A percentile compares a stretch with the other conserved stretches of the same genome.
Conservation (phyloP, 2,888 invertebrate genomes). For the Siphlonurus alternatus region DNA sequence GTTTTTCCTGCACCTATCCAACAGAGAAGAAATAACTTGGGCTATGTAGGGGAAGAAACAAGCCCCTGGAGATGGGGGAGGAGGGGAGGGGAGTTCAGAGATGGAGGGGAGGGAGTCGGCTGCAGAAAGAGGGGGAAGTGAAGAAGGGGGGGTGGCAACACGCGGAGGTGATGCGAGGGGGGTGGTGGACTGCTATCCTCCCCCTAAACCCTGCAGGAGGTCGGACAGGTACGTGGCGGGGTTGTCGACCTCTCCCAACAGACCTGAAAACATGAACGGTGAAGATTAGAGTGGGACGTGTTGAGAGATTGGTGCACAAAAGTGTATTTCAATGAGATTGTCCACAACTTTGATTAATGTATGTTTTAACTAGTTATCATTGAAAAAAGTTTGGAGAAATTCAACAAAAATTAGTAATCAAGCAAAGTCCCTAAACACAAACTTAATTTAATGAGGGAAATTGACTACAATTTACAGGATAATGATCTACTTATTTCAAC, state of each 20-base stretch:
- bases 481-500: too few relatives aligned
- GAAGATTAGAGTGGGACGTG: too few relatives aligned
- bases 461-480: too few relatives aligned
- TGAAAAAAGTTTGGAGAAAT: too few relatives aligned
- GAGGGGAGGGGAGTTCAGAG: neutral
- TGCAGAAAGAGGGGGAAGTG: neutral
- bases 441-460: too few relatives aligned
- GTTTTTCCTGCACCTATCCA: neutral
- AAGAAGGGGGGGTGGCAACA: neutral
- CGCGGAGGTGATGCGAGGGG: neutral
- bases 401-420: too few relatives aligned
- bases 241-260: constrained; percentile 46
- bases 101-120: neutral
- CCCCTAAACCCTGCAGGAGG: constrained; percentile 29
- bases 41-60: neutral
- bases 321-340: too few relatives aligned
- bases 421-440: too few relatives aligned
- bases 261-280: constrained; percentile 34
- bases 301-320: too few relatives aligned
- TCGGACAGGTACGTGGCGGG: constrained; percentile 42
- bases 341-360: too few relatives aligned
- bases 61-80: neutral
- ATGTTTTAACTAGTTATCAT: too few relatives aligned
- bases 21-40: neutral
- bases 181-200: neutral